phyloP scores from a whole-genome alignment of 2,888 invertebrate genomes.

The Drosophila lutescens region DNA sequence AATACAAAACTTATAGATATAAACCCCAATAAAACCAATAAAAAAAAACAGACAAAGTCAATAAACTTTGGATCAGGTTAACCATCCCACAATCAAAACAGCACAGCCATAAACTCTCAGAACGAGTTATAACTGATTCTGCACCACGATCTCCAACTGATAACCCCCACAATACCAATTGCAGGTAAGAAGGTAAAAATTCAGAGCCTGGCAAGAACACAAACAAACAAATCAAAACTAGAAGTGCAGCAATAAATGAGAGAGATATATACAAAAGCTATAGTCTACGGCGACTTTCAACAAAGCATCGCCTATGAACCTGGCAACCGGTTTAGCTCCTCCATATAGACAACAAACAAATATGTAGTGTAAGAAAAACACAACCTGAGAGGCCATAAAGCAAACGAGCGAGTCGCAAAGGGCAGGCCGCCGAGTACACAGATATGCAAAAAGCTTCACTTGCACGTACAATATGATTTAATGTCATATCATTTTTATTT shows the following conservation, averaged over 20 bases:
- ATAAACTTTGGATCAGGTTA: conserved; percentile 30
- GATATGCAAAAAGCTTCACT: not conserved
- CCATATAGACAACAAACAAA: conserved; percentile 56
- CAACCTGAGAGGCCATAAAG: conserved; percentile 70
- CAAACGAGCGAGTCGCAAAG: conserved; percentile 61
- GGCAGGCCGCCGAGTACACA: conserved; percentile 27
- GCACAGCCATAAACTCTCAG: conserved; percentile 1
- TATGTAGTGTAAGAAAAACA: conserved; percentile 44
- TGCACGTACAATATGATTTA: not conserved
- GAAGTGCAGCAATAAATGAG: conserved; percentile 29
- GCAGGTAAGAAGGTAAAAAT: conserved; percentile 26
- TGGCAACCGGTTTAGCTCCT: conserved; percentile 67
- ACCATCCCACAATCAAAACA: conserved; percentile 38
- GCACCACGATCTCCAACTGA: conserved; percentile 33
- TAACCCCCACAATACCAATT: conserved; percentile 35
- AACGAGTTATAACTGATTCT: conserved; percentile 30
- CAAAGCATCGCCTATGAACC: conserved; percentile 75
- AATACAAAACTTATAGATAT: not conserved
- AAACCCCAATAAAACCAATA: not conserved
- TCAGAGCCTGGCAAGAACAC: conserved; percentile 31
- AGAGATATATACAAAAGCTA: conserved; percentile 30
- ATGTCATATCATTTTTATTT: no score
- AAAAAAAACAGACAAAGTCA: conserved; percentile 17
- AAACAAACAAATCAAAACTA: conserved; percentile 31
- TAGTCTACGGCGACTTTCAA: conserved; percentile 13